A percentile compares a stretch with the other conserved stretches of the same genome.
These are phyloP conservation scores for Lasioglossum figueresi DNA, from an alignment of 2,888 invertebrate species.

Conservation along the genomic window DNA sequence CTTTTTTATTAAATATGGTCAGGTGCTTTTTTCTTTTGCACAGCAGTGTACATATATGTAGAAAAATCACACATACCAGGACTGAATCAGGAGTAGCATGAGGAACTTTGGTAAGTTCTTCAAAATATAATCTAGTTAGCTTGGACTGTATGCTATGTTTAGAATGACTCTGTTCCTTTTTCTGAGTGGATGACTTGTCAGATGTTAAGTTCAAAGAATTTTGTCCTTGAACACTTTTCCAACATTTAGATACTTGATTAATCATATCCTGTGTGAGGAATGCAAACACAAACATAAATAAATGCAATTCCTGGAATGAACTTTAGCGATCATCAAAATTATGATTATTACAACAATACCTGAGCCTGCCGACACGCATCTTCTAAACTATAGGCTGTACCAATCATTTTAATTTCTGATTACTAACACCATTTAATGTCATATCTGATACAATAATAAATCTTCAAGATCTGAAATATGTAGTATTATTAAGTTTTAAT, in stretches of 20 bases:
- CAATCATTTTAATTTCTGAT: conserved; percentile 81
- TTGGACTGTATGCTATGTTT: conserved; percentile 82
- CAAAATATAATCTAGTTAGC: conserved; percentile 82
- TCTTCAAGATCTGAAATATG: conserved; percentile 77
- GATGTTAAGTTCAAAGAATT: conserved; percentile 69
- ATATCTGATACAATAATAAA: conserved; percentile 75
- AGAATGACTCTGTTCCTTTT: conserved; percentile 78
- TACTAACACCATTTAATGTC: conserved; percentile 76
- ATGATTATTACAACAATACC: conserved; percentile 68
- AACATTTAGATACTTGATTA: conserved; percentile 76
- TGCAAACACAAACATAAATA: conserved; percentile 9
- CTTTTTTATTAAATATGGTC: too few relatives aligned
- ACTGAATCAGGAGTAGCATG: conserved; percentile 82
- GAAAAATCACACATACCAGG: conserved; percentile 74
- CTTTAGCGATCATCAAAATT: background rate
- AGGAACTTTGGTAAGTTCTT: conserved; percentile 81
- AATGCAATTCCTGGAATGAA: background rate
- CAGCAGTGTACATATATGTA: background rate
- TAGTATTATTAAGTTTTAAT: conserved; percentile 30
- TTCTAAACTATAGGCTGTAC: conserved; percentile 80
- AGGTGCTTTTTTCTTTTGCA: too few relatives aligned
- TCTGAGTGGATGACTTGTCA: conserved; percentile 76
- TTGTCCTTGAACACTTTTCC: conserved; percentile 74
- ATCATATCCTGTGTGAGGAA: conserved; percentile 76
- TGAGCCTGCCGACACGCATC: conserved; percentile 82